Evolutionary conservation across 1,140 invertebrate genomes (phyloP), one percentile per base, ranked within the genome.

Genomic region (Phortica variegata): DNA sequence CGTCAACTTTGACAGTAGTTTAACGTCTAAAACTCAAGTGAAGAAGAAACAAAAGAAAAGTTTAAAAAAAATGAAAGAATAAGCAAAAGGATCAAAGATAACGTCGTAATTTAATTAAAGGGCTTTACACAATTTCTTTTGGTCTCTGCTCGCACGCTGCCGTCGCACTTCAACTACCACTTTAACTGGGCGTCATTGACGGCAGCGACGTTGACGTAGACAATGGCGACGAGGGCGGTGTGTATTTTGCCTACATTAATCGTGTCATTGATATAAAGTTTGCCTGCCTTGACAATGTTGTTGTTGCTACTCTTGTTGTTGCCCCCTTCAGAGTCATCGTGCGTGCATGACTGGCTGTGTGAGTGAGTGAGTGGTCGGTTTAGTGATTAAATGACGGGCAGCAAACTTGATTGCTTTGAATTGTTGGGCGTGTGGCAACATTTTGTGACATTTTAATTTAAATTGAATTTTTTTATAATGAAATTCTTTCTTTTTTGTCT

Each of bases 91-190:
- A 68, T 68, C 63, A 68, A 68, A 66, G 63, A 62, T 68, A 40
- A 57, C 43, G 47, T 54, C 47, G 63, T 66, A 66, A 66, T 66
- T 66, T 66, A 66, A 66, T 66, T 66, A 66, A 68, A 62, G 62
- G 50, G 56, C 63, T 62, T 68, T 68, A 43, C 53, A 43, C 58
- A 29, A 6, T 29, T 29, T 6, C 6, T 12, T 29, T 12, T 29
- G 26, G 6, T 7, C 26, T 7, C 12, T 29, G 26, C 32, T 42
- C 19, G 21, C 43, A 43, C 31, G 20, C 32, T 4, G 21, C 19
- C 19, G 33, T 38, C 16, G 21, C 31, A 26, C 56, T 54, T 36
- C 47, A 32, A 15, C 50, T 47, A 58, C 40, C 40, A 49, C 52
- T 46, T 40, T 56, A 52, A 61, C 55, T 56, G n/a, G n/a, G n/a